A percentile compares a stretch with the other conserved stretches of the same genome.
Evolutionary conservation across 2,888 invertebrate genomes (phyloP).

Genomic region (Diogma glabrata): DNA sequence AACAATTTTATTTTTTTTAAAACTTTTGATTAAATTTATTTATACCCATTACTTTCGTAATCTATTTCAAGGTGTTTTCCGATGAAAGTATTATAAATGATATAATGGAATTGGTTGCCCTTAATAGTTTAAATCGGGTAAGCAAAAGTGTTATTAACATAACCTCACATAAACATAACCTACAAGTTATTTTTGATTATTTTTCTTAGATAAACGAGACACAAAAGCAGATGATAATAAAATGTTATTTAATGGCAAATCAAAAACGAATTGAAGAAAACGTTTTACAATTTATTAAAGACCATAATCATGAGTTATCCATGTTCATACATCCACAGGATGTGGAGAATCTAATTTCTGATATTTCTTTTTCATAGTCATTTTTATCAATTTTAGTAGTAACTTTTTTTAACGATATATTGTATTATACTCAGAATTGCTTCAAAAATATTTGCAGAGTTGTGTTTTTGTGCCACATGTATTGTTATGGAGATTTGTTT

Average conservation of each 20-base stretch:
- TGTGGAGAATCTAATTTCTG: too few species aligned
- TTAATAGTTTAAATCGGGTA: neutral
- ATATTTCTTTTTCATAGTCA: too few species aligned
- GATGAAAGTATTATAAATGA: constrained; percentile 2
- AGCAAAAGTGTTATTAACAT: neutral
- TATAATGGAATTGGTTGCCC: neutral
- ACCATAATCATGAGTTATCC: neutral
- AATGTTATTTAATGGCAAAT: neutral
- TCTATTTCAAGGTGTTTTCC: constrained; percentile 1
- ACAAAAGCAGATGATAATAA: neutral
- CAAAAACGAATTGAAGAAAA: constrained; percentile 1
- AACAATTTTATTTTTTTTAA: too few species aligned
- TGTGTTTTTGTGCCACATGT: too few species aligned
- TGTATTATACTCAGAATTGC: too few species aligned
- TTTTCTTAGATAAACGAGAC: neutral
- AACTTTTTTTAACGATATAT: too few species aligned
- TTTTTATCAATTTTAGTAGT: too few species aligned
- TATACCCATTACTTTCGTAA: too few species aligned
- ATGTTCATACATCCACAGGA: neutral
- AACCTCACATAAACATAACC: neutral
- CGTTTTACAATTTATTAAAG: neutral
- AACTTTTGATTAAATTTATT: too few species aligned
- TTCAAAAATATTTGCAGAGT: too few species aligned
- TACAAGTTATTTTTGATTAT: too few species aligned
- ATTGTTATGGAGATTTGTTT: too few species aligned